Evolutionary conservation across 2,113 vertebrate species (phyloP).

Genomic region (Melanocharis versteri): DNA sequence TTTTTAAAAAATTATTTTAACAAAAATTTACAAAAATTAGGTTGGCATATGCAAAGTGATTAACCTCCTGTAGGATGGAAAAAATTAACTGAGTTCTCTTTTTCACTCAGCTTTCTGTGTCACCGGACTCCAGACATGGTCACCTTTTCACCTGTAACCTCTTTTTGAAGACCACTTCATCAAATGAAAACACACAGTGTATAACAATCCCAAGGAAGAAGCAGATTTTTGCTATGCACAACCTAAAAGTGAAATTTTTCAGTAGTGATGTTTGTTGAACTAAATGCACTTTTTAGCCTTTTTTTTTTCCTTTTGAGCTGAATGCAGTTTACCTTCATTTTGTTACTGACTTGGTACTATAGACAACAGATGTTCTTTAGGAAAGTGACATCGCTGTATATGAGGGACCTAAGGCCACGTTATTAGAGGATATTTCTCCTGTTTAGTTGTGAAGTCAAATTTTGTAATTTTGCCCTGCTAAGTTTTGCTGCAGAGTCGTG

Average conservation of each 20-base stretch:
- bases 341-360: neutral
- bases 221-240: slow-evolving; percentile 25
- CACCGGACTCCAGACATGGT: neutral
- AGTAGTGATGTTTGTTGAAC: slow-evolving; percentile 46
- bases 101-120: slow-evolving; percentile 58
- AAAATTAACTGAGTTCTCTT: neutral
- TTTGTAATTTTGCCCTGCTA: neutral
- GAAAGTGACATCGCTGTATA: neutral
- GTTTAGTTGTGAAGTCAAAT: neutral
- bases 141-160: slow-evolving; percentile 48
- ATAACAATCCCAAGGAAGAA: slow-evolving; percentile 54
- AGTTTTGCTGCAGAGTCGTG: neutral
- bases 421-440: neutral
- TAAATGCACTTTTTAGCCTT: neutral
- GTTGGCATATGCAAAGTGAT: neutral
- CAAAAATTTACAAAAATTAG: neutral
- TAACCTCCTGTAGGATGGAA: neutral
- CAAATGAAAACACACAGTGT: neutral
- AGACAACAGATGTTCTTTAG: neutral
- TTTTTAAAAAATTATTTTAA: neutral
- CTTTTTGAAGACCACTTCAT: slow-evolving; percentile 37
- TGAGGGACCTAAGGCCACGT: neutral
- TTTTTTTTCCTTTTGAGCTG: neutral
- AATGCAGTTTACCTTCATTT: neutral
- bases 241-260: slow-evolving; percentile 57